These are phyloP conservation scores for Phocides pigmalion DNA, from an alignment of 1,140 invertebrate genomes.

Conservation along the genomic window DNA sequence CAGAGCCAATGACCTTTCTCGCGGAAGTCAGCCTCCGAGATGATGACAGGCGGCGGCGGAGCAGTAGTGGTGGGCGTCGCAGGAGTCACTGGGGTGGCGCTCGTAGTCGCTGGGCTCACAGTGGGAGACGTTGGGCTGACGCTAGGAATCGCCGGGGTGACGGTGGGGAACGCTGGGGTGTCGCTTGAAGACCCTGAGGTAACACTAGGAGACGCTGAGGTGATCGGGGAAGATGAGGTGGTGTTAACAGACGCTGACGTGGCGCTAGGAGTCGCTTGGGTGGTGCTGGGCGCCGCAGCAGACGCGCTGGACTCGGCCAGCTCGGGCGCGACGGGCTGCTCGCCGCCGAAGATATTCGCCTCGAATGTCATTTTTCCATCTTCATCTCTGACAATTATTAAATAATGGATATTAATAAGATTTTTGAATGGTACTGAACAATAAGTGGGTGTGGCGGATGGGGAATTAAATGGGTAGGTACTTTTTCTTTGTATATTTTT, in stretches of 20 bases:
- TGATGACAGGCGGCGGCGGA: slow-evolving; percentile 62
- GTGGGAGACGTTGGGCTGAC: neutral
- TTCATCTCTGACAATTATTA: slow-evolving; percentile 43
- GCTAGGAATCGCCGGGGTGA: neutral
- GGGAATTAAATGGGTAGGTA: too few species aligned
- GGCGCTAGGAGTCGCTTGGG: slow-evolving; percentile 29
- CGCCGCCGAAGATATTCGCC: slow-evolving; percentile 46
- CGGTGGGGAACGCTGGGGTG: slow-evolving; percentile 28
- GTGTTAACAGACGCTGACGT: neutral
- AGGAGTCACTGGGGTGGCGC: neutral
- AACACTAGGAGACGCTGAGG: too few species aligned
- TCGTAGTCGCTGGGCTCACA: too few species aligned
- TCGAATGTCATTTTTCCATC: slow-evolving; percentile 48
- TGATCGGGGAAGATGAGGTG: neutral
- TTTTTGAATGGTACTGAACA: too few species aligned
- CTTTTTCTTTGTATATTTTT: too few species aligned
- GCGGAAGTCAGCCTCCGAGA: slow-evolving; percentile 75
- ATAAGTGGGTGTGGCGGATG: too few species aligned
- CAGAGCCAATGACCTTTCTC: too few species aligned
- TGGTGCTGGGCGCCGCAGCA: neutral
- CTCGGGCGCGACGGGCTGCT: slow-evolving; percentile 38
- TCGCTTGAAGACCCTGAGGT: too few species aligned
- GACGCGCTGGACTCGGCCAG: slow-evolving; percentile 15
- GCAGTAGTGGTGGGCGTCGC: slow-evolving; percentile 16
- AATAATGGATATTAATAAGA: too few species aligned